Percentiles rank a stretch among this genome's conserved stretches.
phyloP scores from a whole-genome alignment of 2,888 invertebrate species.

The Platycheirus rosarum region DNA sequence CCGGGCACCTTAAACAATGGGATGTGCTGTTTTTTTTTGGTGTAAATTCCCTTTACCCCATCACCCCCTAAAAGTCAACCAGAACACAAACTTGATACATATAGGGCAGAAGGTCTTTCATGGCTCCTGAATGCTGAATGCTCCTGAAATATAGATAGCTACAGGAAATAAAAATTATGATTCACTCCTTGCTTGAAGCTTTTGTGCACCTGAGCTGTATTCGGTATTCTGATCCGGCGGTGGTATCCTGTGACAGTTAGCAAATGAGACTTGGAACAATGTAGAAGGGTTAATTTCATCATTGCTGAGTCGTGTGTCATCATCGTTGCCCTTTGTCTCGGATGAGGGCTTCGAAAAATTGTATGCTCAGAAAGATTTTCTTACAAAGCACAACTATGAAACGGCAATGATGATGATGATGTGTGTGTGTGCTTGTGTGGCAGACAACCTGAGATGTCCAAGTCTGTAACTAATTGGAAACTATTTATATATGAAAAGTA shows the following conservation, averaged over 20 bases:
- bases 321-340: slow-evolving; percentile 35
- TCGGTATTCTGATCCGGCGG: slow-evolving; percentile 49
- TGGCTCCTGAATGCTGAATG: slow-evolving; percentile 71
- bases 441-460: slow-evolving; percentile 42
- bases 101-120: slow-evolving; percentile 65
- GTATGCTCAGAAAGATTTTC: slow-evolving; percentile 20
- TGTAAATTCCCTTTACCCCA: slow-evolving; percentile 27
- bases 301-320: slow-evolving; percentile 39
- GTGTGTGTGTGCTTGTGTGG: slow-evolving; percentile 1
- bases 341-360: slow-evolving; percentile 7
- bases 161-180: slow-evolving; percentile 68
- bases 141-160: slow-evolving; percentile 74
- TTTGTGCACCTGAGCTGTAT: slow-evolving; percentile 60
- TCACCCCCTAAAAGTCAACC: slow-evolving; percentile 39
- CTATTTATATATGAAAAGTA: slow-evolving; percentile 50
- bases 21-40: slow-evolving; percentile 35
- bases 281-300: slow-evolving; percentile 72
- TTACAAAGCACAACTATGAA: slow-evolving; percentile 33
- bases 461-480: slow-evolving; percentile 66
- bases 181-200: slow-evolving; percentile 55
- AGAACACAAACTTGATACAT: slow-evolving; percentile 64
- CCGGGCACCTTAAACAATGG: slow-evolving; percentile 55
- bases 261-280: slow-evolving; percentile 72
- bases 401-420: slow-evolving; percentile 17
- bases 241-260: slow-evolving; percentile 66